phyloP scores from a whole-genome alignment of 2,113 vertebrate species.

The Halichoeres trimaculatus region DNA sequence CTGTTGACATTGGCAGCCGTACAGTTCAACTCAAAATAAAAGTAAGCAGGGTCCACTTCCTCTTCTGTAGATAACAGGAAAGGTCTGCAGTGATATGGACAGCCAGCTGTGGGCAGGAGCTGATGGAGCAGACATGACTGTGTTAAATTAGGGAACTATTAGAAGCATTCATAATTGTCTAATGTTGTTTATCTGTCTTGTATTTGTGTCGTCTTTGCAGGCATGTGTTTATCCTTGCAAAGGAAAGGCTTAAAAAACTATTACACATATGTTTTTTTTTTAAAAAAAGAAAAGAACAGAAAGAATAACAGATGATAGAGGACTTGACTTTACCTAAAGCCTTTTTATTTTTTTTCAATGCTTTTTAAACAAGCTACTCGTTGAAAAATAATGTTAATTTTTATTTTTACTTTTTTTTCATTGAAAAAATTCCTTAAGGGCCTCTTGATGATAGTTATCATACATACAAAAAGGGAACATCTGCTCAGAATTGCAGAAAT shows the following conservation, averaged over 20 bases:
- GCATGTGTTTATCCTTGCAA: background rate
- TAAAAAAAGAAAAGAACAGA: background rate
- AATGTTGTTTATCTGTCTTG: background rate
- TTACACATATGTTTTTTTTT: background rate
- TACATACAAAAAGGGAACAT: background rate
- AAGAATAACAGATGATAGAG: background rate
- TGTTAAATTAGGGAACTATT: background rate
- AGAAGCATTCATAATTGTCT: background rate
- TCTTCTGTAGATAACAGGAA: slow-evolving; percentile 73
- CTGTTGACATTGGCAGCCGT: slow-evolving; percentile 56
- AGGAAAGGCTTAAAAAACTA: background rate
- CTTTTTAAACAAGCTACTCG: too few species aligned
- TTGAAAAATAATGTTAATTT: too few species aligned
- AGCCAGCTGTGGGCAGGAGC: slow-evolving; percentile 9
- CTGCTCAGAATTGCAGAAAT: background rate
- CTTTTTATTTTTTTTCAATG: too few species aligned
- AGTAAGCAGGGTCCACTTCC: slow-evolving; percentile 55
- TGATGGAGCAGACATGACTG: background rate
- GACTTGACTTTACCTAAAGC: background rate
- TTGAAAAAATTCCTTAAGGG: background rate
- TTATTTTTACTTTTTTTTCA: background rate
- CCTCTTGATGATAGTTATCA: background rate
- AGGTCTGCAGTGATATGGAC: slow-evolving; percentile 37
- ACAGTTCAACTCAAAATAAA: slow-evolving; percentile 39
- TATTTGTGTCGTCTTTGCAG: background rate